Conservation (phyloP, 2,888 invertebrate species). For the Tortrix viridana region DNA sequence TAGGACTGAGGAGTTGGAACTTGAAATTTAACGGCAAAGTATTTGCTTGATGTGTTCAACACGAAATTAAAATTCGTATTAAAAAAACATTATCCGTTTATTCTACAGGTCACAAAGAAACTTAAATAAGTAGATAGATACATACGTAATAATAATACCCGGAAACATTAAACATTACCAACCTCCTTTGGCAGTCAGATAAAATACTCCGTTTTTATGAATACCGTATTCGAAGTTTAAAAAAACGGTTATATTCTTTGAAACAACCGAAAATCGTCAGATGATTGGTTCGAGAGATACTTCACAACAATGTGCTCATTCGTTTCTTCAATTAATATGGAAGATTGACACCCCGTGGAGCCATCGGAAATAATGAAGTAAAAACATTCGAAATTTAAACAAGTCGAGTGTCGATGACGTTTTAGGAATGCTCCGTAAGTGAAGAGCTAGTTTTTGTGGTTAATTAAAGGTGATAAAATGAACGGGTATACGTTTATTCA, state of each 20-base stretch:
- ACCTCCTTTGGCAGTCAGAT: too few species aligned
- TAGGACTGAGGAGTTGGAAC: too few species aligned
- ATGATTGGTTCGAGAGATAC: conserved; percentile 57
- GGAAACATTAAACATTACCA: too few species aligned
- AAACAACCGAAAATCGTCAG: conserved; percentile 43
- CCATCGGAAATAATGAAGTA: conserved; percentile 6
- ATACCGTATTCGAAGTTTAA: conserved; percentile 53
- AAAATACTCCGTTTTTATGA: conserved; percentile 58
- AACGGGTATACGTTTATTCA: conserved; percentile 9
- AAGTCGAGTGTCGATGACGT: conserved; percentile 27
- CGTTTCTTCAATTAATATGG: conserved; percentile 8
- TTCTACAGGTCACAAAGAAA: too few species aligned
- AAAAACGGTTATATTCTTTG: conserved; percentile 38
- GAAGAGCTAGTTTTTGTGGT: conserved; percentile 19
- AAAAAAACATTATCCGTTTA: too few species aligned
- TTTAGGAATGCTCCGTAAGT: conserved; percentile 23
- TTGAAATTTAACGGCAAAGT: too few species aligned
- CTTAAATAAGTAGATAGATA: too few species aligned
- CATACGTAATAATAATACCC: too few species aligned
- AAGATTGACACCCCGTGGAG: conserved; percentile 21
- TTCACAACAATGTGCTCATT: conserved; percentile 58
- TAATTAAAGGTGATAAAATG: conserved; percentile 17
- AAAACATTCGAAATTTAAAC: conserved; percentile 27
- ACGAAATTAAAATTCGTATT: too few species aligned
- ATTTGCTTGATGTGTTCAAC: too few species aligned